Conservation (phyloP, 2,113 vertebrate genomes). For the Psophia crepitans region DNA sequence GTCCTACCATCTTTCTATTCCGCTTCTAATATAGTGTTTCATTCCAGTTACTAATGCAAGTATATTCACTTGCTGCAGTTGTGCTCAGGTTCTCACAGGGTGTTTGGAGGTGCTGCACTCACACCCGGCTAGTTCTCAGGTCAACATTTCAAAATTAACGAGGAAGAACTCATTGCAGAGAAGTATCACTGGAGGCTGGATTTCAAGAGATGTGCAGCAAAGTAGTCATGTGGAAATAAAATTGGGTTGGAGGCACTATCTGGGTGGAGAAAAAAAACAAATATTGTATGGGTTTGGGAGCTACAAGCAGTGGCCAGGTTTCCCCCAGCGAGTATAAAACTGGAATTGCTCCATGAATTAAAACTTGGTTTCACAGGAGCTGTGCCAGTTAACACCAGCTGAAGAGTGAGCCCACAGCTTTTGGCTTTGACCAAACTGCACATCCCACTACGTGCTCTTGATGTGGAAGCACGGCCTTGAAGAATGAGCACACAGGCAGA, state of each 20-base stretch:
- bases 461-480: background rate
- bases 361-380: background rate
- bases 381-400: slow-evolving; percentile 2
- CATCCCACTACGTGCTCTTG: background rate
- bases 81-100: background rate
- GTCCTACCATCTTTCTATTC: background rate
- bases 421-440: background rate
- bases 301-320: background rate
- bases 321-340: background rate
- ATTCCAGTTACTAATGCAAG: background rate
- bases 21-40: background rate
- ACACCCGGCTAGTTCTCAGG: background rate
- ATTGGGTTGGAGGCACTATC: background rate
- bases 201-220: background rate
- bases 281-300: background rate
- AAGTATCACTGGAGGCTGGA: background rate
- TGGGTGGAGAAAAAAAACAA: slow-evolving; percentile 35
- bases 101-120: background rate
- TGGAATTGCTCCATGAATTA: background rate
- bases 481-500: background rate
- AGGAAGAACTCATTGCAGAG: background rate
- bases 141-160: background rate
- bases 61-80: background rate
- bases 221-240: background rate
- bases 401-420: background rate